Base-by-base conservation (phyloP, 2,113 vertebrate species). In the Leiothrix lutea region DNA sequence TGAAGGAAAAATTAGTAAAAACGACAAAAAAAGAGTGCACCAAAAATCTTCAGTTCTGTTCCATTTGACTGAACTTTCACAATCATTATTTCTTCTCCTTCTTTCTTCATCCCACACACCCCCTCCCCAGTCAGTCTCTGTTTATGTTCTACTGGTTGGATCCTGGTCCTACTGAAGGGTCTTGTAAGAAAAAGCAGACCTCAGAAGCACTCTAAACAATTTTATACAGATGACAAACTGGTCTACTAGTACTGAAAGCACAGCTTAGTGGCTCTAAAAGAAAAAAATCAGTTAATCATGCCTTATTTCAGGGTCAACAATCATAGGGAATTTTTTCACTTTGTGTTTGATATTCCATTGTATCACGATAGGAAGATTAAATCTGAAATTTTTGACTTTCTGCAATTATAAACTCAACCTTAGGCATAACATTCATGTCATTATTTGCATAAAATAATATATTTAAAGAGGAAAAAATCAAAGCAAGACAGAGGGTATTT, bases 361-460 rank as follows among this genome's bases (percentile, higher is more conserved):
- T 53, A 75, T 72, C 74, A 75, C 38, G 9, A 69, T 22, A 31
- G 14, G 23, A 91, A 69, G 7, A 51, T 65, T 58, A 86, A 80
- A 91, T 86, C 17, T 72, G 44, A 82, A 91, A 53, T 64, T 80
- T 90, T 22, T 56, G 3, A 73, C 45, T 94, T 90, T 95, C 50
- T 90, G 31, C 24, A 86, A 79, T 93, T 91, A 90, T 53, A 93
- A 93, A 81, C 31, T 91, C n/a, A 88, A 60, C 25, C 6, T 74
- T 74, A 75, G 65, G 25, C 18, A 57, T 35, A 89, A 15, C 8
- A 73, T 71, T 80, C 83, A 90, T 81, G 44, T 36, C 24, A 80
- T 79, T 96, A 89, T 94, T 89, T 89, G 53, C 36, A 72, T 64
- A 22, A 74, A 80, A 88, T 53, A 88, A 57, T 71, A 60, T 60